A percentile compares a stretch with the other conserved stretches of the same genome.
Conservation (phyloP, 2,113 vertebrate genomes). For the Steatornis caripensis region DNA sequence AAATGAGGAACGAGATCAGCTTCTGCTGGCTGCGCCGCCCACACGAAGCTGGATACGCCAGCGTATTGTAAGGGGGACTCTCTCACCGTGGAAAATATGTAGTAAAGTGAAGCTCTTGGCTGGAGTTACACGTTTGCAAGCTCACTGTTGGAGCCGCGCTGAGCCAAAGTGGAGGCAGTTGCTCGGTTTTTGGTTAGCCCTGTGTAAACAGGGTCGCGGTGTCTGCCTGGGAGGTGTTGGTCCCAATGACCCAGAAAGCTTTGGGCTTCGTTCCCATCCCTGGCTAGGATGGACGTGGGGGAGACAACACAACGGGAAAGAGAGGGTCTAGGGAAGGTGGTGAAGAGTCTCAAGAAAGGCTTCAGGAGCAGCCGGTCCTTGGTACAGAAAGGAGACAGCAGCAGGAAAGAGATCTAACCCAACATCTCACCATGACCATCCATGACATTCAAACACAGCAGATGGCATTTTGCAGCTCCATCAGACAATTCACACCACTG, state of each 20-base stretch:
- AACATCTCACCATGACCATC: neutral
- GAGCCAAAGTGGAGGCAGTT: neutral
- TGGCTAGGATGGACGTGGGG: accelerated
- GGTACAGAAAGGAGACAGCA: neutral
- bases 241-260: neutral
- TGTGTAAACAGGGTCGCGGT: neutral
- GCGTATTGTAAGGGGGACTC: neutral
- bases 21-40: neutral
- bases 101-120: neutral
- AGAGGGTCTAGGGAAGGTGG: neutral
- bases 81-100: neutral
- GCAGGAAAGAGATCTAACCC: neutral
- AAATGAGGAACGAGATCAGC: neutral
- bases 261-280: neutral
- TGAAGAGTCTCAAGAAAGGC: neutral
- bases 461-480: neutral
- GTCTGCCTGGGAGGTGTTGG: neutral
- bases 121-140: neutral
- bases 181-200: neutral
- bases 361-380: neutral
- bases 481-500: neutral
- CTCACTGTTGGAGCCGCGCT: neutral
- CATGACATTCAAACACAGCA: neutral
- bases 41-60: neutral
- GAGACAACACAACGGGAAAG: neutral